These are phyloP conservation scores for Podocnemis expansa DNA, from an alignment of 2,113 vertebrate genomes.

Conservation along the genomic window DNA sequence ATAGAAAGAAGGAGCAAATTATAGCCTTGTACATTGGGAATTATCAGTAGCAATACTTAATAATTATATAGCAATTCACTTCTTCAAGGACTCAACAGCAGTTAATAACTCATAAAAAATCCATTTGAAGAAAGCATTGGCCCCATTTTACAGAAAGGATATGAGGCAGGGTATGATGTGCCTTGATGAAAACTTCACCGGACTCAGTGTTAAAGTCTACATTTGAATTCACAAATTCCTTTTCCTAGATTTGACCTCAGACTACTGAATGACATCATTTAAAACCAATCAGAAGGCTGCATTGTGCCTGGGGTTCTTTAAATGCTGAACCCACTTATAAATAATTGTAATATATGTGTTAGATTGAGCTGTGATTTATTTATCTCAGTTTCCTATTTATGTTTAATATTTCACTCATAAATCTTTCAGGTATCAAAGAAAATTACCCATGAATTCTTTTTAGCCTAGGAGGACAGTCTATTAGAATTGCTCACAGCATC, in stretches of 20 bases:
- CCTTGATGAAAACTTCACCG: conserved; percentile 21
- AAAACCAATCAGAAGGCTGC: neutral
- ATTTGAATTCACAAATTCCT: neutral
- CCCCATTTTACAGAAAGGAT: neutral
- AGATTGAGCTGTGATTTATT: conserved; percentile 34
- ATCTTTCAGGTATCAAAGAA: conserved; percentile 51
- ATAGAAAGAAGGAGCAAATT: neutral
- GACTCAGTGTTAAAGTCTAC: neutral
- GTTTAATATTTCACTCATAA: conserved; percentile 58
- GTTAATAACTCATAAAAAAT: too few species aligned
- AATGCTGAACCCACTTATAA: neutral
- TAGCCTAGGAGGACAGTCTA: neutral
- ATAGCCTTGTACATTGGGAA: neutral
- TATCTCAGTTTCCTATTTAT: conserved; percentile 39
- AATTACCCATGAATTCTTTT: conserved; percentile 37
- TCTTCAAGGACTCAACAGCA: neutral
- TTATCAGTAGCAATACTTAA: neutral
- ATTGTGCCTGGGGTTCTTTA: neutral
- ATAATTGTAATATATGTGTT: conserved; percentile 19
- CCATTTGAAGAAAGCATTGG: neutral
- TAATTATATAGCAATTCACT: neutral
- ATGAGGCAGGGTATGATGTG: conserved; percentile 14
- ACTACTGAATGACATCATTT: neutral
- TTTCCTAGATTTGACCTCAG: neutral
- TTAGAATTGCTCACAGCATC: conserved; percentile 47